Conservation (phyloP, 2,888 invertebrate species). For the Aphodius sticticus region DNA sequence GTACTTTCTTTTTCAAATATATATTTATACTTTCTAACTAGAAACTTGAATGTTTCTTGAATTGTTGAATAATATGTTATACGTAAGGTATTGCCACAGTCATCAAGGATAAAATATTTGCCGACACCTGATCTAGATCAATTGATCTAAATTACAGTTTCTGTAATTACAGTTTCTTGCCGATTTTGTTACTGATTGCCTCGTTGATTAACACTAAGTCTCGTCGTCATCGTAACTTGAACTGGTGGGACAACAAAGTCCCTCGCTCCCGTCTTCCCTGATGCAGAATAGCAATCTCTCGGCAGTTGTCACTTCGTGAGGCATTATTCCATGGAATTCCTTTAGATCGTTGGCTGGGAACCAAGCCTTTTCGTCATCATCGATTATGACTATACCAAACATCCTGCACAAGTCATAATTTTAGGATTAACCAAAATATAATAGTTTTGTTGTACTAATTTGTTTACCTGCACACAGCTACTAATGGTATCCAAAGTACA, state of each 20-base stretch:
- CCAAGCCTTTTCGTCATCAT: conserved; percentile 92
- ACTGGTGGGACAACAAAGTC: conserved; percentile 80
- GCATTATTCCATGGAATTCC: conserved; percentile 89
- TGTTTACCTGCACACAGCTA: conserved; percentile 79
- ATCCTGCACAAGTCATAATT: conserved; percentile 64
- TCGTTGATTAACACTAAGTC: conserved; percentile 36
- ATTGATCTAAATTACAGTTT: neutral
- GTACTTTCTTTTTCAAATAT: too few relatives aligned
- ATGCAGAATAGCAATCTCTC: conserved; percentile 87
- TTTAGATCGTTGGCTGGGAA: conserved; percentile 88
- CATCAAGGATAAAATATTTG: too few relatives aligned
- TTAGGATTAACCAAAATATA: conserved; percentile 7
- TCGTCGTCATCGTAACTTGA: conserved; percentile 64
- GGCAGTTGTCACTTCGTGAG: conserved; percentile 79
- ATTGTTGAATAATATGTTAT: too few relatives aligned
- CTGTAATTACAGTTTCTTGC: neutral
- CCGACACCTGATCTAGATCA: neutral
- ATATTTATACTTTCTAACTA: too few relatives aligned
- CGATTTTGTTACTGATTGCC: neutral
- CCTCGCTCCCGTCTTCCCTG: conserved; percentile 82
- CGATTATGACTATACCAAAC: conserved; percentile 80
- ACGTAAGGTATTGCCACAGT: too few relatives aligned
- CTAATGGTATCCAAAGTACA: conserved; percentile 86
- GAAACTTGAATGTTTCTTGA: too few relatives aligned
- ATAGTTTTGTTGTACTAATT: neutral